A percentile compares a stretch with the other conserved stretches of the same genome.
These are phyloP conservation scores for Myrmecobius fasciatus DNA, from an alignment of 2,113 vertebrate species.

Conservation along the genomic window DNA sequence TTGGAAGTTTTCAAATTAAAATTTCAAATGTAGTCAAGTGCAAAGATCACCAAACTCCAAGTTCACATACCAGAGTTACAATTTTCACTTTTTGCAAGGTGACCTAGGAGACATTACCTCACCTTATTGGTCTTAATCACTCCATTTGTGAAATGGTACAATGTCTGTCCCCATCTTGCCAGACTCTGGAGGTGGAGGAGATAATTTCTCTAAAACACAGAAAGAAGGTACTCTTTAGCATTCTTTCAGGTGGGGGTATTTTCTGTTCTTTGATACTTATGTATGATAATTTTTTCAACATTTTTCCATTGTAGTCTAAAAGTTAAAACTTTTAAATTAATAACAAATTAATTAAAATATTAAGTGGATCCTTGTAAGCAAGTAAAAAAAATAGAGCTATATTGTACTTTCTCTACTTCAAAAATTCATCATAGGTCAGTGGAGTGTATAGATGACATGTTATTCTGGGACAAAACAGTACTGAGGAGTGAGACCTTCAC, in stretches of 20 bases:
- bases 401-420: conserved; percentile 47
- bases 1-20: conserved; percentile 61
- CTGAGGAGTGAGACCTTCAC: conserved; percentile 52
- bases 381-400: conserved; percentile 54
- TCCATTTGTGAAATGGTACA: conserved; percentile 25
- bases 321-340: conserved; percentile 61
- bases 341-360: neutral
- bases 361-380: conserved; percentile 55
- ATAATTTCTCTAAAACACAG: neutral
- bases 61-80: conserved; percentile 18
- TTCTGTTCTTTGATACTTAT: conserved; percentile 41
- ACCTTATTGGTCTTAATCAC: conserved; percentile 4
- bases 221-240: neutral
- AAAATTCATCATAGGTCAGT: conserved; percentile 40
- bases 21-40: conserved; percentile 36
- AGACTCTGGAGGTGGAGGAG: neutral
- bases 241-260: neutral
- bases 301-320: conserved; percentile 17
- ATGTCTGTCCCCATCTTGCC: conserved; percentile 1
- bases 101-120: conserved; percentile 37
- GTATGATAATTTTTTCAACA: conserved; percentile 32
- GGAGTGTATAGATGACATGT: conserved; percentile 32
- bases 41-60: conserved; percentile 38
- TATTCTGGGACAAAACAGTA: conserved; percentile 51
- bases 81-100: conserved; percentile 31